A percentile compares a stretch with the other conserved stretches of the same genome.
These are phyloP conservation scores for Stegostoma tigrinum DNA, from an alignment of 2,113 vertebrate genomes.

Conservation along the genomic window DNA sequence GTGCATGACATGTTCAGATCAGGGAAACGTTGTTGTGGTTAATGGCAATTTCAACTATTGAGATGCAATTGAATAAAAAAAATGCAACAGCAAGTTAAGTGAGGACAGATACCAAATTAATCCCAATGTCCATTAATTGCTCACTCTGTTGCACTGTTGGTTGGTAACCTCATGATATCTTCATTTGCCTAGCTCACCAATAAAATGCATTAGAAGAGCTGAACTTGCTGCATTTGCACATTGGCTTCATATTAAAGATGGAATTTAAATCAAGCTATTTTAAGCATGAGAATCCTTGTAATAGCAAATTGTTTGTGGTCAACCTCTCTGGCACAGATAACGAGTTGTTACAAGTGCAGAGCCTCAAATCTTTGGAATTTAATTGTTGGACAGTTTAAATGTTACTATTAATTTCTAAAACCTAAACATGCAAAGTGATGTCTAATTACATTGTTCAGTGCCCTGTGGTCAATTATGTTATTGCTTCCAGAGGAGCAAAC, in stretches of 20 bases:
- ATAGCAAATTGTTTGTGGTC: neutral
- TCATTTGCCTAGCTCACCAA: neutral
- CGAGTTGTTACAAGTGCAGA: neutral
- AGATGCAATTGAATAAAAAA: neutral
- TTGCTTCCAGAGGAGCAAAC: neutral
- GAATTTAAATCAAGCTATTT: neutral
- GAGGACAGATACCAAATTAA: neutral
- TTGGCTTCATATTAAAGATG: neutral
- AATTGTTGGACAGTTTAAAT: neutral
- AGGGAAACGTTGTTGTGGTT: neutral
- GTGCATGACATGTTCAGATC: neutral
- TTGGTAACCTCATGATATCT: neutral
- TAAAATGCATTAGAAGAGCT: neutral
- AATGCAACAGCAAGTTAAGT: neutral
- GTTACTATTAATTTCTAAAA: neutral
- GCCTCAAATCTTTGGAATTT: neutral
- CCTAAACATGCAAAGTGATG: neutral
- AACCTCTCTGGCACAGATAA: neutral
- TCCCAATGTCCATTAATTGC: neutral
- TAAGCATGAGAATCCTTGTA: neutral
- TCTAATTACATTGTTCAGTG: neutral
- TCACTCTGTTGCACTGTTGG: neutral
- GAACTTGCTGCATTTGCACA: neutral
- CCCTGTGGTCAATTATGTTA: neutral
- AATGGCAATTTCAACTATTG: neutral